phyloP scores from a whole-genome alignment of 2,797 vertebrate genomes.

The Danio tinwini region DNA sequence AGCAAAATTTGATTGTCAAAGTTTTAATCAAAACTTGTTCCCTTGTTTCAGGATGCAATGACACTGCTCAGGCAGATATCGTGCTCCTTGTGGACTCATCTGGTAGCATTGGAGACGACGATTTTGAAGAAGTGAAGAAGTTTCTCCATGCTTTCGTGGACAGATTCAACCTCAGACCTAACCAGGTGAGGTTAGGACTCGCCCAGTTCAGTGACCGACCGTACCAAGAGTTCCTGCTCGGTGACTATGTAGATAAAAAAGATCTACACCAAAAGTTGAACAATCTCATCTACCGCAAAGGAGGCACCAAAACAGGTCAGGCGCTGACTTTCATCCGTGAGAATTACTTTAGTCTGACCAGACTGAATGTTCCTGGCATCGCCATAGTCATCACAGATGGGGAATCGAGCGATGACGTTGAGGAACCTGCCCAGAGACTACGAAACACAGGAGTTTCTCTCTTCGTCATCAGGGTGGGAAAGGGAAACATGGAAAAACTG shows the following conservation, averaged over 20 bases:
- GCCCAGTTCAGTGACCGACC: constrained; percentile 78
- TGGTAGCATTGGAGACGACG: constrained; percentile 68
- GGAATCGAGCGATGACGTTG: constrained; percentile 74
- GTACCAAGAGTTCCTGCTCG: constrained; percentile 77
- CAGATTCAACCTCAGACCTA: constrained; percentile 74
- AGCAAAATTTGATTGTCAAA: not conserved
- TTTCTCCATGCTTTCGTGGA: constrained; percentile 75
- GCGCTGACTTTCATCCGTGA: constrained; percentile 78
- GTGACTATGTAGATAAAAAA: constrained; percentile 70
- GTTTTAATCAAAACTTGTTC: not conserved
- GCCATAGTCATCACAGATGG: constrained; percentile 82
- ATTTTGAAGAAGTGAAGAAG: constrained; percentile 77
- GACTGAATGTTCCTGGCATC: constrained; percentile 75
- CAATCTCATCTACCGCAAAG: constrained; percentile 69
- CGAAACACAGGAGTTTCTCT: constrained; percentile 75
- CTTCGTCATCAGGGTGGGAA: constrained; percentile 78
- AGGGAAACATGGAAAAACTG: constrained; percentile 68
- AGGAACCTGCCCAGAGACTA: constrained; percentile 68
- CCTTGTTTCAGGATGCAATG: constrained; percentile 74
- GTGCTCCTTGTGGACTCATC: constrained; percentile 86
- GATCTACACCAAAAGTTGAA: constrained; percentile 73
- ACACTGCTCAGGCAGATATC: constrained; percentile 79
- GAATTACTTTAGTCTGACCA: constrained; percentile 69
- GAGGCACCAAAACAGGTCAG: constrained; percentile 75
- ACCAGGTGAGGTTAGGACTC: constrained; percentile 80